phyloP scores from a whole-genome alignment of 2,797 vertebrate genomes.

The Hybognathus amarus region DNA sequence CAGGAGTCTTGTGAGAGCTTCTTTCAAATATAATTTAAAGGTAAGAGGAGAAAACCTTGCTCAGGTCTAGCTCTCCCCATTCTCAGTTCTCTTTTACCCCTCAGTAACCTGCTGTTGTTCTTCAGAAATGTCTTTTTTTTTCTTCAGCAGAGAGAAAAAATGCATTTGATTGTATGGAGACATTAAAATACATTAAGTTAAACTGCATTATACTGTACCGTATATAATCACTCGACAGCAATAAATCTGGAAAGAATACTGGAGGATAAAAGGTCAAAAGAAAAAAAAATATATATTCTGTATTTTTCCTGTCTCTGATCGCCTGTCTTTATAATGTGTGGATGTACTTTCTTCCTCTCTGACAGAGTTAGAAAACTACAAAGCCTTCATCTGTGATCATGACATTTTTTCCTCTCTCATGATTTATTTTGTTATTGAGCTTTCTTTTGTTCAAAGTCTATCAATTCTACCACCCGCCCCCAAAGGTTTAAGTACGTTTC shows the following conservation, averaged over 20 bases:
- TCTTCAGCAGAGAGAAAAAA: neutral
- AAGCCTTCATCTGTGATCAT: slow-evolving; percentile 33
- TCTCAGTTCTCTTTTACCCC: slow-evolving; percentile 8
- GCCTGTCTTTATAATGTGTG: slow-evolving; percentile 20
- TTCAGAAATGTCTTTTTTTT: neutral
- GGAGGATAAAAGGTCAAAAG: neutral
- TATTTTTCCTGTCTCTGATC: slow-evolving; percentile 37
- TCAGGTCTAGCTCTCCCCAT: slow-evolving; percentile 28
- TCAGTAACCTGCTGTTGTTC: neutral
- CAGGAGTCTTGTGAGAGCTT: slow-evolving; percentile 59
- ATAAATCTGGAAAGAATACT: neutral
- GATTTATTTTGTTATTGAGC: slow-evolving; percentile 41
- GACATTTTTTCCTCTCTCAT: slow-evolving; percentile 21
- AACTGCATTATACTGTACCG: neutral
- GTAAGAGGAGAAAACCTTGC: slow-evolving; percentile 55
- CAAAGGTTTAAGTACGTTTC: slow-evolving; percentile 23
- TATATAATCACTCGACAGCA: neutral
- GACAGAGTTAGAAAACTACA: slow-evolving; percentile 47
- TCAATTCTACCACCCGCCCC: slow-evolving; percentile 32
- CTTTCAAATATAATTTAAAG: slow-evolving; percentile 68
- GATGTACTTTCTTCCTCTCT: slow-evolving; percentile 36
- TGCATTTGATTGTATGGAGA: neutral
- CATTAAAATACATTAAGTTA: neutral
- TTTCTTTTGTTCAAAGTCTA: slow-evolving; percentile 31
- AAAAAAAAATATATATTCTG: neutral